A percentile compares a stretch with the other conserved stretches of the same genome.
Evolutionary conservation across 1,140 invertebrate genomes (phyloP).

Genomic region (Euborellia annulipes): DNA sequence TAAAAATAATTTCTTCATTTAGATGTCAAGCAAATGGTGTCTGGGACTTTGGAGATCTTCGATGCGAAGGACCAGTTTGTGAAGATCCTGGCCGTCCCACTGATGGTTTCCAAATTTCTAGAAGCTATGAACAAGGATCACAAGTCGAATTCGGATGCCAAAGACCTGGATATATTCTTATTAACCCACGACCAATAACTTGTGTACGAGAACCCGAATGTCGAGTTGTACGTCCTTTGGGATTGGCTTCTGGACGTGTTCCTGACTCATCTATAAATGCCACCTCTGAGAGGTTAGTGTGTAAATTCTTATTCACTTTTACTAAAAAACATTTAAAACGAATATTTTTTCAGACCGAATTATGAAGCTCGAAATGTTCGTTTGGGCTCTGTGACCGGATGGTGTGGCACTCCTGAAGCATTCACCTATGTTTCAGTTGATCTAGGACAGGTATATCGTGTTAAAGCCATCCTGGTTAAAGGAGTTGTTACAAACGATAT

Average conservation of each 20-base stretch:
- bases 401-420: constrained; percentile 87
- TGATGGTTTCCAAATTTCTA: constrained; percentile 74
- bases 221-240: constrained; percentile 79
- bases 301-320: not conserved
- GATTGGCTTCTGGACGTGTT: constrained; percentile 77
- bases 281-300: constrained; percentile 54
- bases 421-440: constrained; percentile 93
- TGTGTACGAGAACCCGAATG: constrained; percentile 88
- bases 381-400: constrained; percentile 85
- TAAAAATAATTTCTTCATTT: constrained; percentile 1
- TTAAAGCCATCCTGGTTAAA: constrained; percentile 84
- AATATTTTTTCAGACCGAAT: constrained; percentile 42
- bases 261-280: constrained; percentile 93
- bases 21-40: constrained; percentile 76
- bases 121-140: constrained; percentile 85
- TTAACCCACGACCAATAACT: constrained; percentile 75
- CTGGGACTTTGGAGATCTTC: constrained; percentile 93
- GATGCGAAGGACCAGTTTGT: constrained; percentile 91
- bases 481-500: constrained; percentile 90
- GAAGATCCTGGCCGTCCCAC: constrained; percentile 86
- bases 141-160: constrained; percentile 82
- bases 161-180: constrained; percentile 81
- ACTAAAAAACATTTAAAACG: not conserved
- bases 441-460: constrained; percentile 72
- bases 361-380: constrained; percentile 81